Evolutionary conservation across 2,888 invertebrate genomes (phyloP).

Genomic region (Sesia bembeciformis): DNA sequence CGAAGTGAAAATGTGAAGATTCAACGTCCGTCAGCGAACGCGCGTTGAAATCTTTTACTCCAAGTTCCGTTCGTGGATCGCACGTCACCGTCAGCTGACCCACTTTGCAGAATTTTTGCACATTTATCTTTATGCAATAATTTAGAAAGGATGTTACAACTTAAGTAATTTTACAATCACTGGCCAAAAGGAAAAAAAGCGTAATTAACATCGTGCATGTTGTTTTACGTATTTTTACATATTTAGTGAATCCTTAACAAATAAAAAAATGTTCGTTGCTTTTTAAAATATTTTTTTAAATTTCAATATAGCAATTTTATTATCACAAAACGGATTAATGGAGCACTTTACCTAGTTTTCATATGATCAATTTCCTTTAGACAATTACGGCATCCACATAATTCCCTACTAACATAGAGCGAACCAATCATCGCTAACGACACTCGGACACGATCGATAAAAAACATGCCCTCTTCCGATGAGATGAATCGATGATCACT

Average conservation of each 20-base stretch:
- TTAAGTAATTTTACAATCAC: slow-evolving; percentile 12
- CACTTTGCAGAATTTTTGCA: slow-evolving; percentile 12
- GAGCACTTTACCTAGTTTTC: neutral
- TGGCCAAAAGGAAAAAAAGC: neutral
- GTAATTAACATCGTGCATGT: too few relatives aligned
- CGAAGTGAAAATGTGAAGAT: neutral
- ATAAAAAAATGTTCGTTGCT: neutral
- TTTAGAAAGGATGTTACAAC: slow-evolving; percentile 17
- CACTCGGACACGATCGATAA: slow-evolving; percentile 29
- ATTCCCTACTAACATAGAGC: slow-evolving; percentile 9
- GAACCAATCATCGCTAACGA: slow-evolving; percentile 18
- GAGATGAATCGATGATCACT: slow-evolving; percentile 31
- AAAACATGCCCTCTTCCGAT: slow-evolving; percentile 36
- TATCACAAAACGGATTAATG: too few relatives aligned
- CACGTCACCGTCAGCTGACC: slow-evolving; percentile 18
- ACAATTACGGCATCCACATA: neutral
- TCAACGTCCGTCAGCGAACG: neutral
- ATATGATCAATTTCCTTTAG: neutral
- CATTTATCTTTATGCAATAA: slow-evolving; percentile 20
- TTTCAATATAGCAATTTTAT: neutral
- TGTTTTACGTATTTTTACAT: too few relatives aligned
- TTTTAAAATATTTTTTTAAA: neutral
- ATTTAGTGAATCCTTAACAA: too few relatives aligned
- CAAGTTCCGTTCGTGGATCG: slow-evolving; percentile 26
- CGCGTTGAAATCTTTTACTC: slow-evolving; percentile 3